Evolutionary conservation across 92 coral and sea anemone genomes (phyloP), one percentile per base, ranked within the genome.

Genomic region (Zoanthus sociatus): DNA sequence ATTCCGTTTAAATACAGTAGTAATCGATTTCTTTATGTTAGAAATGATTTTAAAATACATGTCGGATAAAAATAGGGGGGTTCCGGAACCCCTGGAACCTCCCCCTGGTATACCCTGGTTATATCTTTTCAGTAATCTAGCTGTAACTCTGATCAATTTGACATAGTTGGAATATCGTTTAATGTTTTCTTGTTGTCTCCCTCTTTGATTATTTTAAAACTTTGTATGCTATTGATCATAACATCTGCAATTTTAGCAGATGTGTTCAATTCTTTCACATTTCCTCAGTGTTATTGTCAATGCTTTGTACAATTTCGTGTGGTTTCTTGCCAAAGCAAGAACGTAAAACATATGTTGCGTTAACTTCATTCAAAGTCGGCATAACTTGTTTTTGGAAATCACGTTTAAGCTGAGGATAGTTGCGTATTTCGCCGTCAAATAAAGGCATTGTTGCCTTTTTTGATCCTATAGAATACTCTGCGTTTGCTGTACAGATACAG

Each of bases 271-370:
- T 48, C 60, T 86, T 82, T 81, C 90, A 86, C 88, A 89, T 89
- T 26, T 82, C 84, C n/a, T 92, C 82, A 56, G 86, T 54, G 45
- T 92, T 87, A 79, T 88, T 92, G 68, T 89, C 91, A n/a, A 89
- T 81, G 44, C 88, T 88, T 77, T 83, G 86, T 15, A 90, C 95
- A 51, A 64, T 63, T 21, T 69, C 73, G 7, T 81, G 81, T 21
- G 92, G 89, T 78, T 87, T 88, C 76, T 72, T 90, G 47, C 88
- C 78, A 44, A 92, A 86, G 83, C 95, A 92, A 68, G 92, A 90
- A 37, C 93, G 69, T 32, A 90, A 77, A 68, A 89, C 86, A 66
- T 92, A 92, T 26, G 96, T 83, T 21, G 90, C 96, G 46, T 71
- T 88, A 10, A 74, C 90, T 30, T 78, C 79, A 17, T 89, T 87